Conservation (phyloP, 2,888 invertebrate genomes). For the Abrostola tripartita region DNA sequence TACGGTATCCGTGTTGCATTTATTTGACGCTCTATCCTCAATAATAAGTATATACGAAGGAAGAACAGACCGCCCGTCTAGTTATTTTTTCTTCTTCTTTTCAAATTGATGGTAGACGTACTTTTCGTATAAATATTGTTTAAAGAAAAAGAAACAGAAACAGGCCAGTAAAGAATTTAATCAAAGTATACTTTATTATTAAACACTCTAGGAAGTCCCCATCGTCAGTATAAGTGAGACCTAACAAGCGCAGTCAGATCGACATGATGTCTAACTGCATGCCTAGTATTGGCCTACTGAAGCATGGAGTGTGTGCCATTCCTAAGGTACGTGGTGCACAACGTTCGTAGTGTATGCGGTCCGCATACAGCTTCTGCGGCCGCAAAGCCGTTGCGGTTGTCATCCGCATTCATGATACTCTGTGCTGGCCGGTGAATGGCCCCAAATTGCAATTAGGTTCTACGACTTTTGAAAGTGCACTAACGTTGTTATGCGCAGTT, state of each 20-base stretch:
- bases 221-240: not conserved
- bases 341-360: slow-evolving; percentile 35
- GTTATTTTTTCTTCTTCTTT: too few species aligned
- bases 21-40: not conserved
- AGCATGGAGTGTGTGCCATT: slow-evolving; percentile 27
- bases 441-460: slow-evolving; percentile 52
- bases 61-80: not conserved
- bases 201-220: too few species aligned
- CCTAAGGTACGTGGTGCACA: slow-evolving; percentile 23
- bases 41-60: not conserved
- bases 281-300: slow-evolving; percentile 13
- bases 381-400: slow-evolving; percentile 61
- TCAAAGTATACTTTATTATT: too few species aligned
- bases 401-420: slow-evolving; percentile 59
- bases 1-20: slow-evolving; percentile 3
- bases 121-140: too few species aligned
- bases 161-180: too few species aligned
- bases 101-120: too few species aligned
- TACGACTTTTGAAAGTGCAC: slow-evolving; percentile 47
- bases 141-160: too few species aligned
- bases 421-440: slow-evolving; percentile 39
- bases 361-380: slow-evolving; percentile 51
- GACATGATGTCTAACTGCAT: slow-evolving; percentile 10
- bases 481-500: slow-evolving; percentile 42
- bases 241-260: slow-evolving; percentile 14